Evolutionary conservation across 2,797 vertebrate genomes (phyloP).

Genomic region (Jordanella pulchra): DNA sequence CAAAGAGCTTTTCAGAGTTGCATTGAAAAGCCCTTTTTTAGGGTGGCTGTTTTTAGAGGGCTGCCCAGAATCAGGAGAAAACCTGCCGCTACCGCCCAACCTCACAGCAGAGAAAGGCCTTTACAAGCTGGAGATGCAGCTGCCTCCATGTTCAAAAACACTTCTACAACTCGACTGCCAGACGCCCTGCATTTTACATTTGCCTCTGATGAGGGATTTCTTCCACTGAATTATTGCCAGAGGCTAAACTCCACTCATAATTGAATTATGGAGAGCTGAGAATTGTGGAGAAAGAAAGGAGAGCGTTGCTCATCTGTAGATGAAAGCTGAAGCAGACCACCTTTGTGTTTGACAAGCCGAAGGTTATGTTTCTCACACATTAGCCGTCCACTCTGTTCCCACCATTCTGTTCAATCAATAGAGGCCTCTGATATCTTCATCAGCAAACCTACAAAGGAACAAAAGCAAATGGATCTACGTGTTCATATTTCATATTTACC

Average conservation of each 20-base stretch:
- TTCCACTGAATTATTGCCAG: constrained; percentile 48
- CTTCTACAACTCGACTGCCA: constrained; percentile 1
- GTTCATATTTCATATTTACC: constrained; percentile 57
- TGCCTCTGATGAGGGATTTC: constrained; percentile 21
- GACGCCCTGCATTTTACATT: neutral
- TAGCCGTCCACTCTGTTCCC: constrained; percentile 10
- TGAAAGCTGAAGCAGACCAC: constrained; percentile 18
- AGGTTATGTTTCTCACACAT: constrained; percentile 31
- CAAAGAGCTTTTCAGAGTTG: constrained; percentile 44
- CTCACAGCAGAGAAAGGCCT: constrained; percentile 32
- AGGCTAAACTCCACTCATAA: constrained; percentile 48
- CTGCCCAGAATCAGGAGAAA: constrained; percentile 33
- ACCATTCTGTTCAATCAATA: neutral
- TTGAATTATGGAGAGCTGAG: constrained; percentile 43
- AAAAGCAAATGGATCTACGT: constrained; percentile 20
- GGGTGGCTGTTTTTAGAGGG: constrained; percentile 36
- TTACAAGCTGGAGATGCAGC: constrained; percentile 12
- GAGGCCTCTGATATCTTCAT: constrained; percentile 13
- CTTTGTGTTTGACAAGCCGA: constrained; percentile 33
- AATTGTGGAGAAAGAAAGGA: constrained; percentile 2
- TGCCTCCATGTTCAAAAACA: constrained; percentile 16
- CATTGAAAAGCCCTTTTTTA: constrained; percentile 37
- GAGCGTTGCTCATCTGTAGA: constrained; percentile 15
- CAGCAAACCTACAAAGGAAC: constrained; percentile 21
- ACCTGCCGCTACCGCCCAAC: constrained; percentile 17